Evolutionary conservation across 2,888 invertebrate genomes (phyloP), one percentile per base, ranked within the genome.

Genomic region (Glyphotaelius pellucidus): DNA sequence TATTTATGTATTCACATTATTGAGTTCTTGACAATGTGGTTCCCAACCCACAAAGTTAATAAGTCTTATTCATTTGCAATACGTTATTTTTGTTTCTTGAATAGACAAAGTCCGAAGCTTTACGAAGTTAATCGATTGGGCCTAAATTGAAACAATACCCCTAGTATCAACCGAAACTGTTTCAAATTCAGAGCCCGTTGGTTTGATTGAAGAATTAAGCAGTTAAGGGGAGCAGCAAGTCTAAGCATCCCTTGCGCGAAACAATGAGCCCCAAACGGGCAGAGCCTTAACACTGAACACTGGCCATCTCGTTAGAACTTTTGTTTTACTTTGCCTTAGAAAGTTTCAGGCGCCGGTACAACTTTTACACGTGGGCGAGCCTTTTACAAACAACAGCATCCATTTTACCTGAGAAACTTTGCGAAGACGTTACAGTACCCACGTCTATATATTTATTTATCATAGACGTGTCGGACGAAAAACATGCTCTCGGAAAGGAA

Each of bases 281-380:
- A 67, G 25, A 67, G n/a, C 67, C 67, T 9, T 67, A 67, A 52
- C 5, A 52, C 52, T 7, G 52, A 52, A 83, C 32, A 83, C 32
- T 35, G 85, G 38, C 85, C 85, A 85, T 85, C 85, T 85, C n/a
- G 85, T 85, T 85, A 85, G 85, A 35, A 38, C 25, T 85, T 85
- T 85, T 85, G 85, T 85, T 85, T 38, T n/a, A 85, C 38, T 85
- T 85, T n/a, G 42, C 35, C 35, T 35, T 25, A 42, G 67, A n/a
- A 85, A 85, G 35, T 85, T 67, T n/a, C 67, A 9, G 67, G 67
- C 67, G 67, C n/a, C 15, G 35, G 42, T 85, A 38, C 42, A 85
- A 85, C 85, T 85, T 85, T 35, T 85, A 84, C 42, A 85, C 38
- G 85, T 85, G n/a, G 38, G 85, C 85, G 38, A 42, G 14, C 42